A percentile compares a stretch with the other conserved stretches of the same genome.
phyloP scores from a whole-genome alignment of 2,888 invertebrate genomes.

The Cacoxenus indagator region DNA sequence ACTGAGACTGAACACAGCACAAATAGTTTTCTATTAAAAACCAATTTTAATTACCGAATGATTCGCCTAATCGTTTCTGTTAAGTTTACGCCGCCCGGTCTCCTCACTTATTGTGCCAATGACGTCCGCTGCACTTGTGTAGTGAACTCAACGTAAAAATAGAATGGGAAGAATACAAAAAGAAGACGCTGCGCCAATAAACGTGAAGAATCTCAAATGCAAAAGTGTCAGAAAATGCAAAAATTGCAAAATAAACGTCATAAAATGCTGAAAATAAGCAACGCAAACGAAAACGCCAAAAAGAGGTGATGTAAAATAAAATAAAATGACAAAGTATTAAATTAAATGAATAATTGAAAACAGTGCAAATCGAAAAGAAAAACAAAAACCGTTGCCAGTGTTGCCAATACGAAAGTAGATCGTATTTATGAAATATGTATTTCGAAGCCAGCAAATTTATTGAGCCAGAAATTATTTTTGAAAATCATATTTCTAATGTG shows the following conservation, averaged over 20 bases:
- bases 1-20: background rate
- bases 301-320: conserved; percentile 11
- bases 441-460: too few relatives aligned
- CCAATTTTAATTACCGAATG: background rate
- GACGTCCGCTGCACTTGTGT: conserved; percentile 6
- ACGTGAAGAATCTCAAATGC: background rate
- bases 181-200: background rate
- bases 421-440: too few relatives aligned
- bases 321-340: too few relatives aligned
- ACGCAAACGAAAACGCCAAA: background rate
- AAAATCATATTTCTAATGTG: background rate
- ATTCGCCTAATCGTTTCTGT: background rate
- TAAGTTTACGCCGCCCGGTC: background rate
- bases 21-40: background rate
- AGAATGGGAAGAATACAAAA: background rate
- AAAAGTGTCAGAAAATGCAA: background rate
- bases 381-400: conserved; percentile 18
- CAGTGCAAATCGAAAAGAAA: conserved; percentile 44
- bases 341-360: conserved; percentile 36
- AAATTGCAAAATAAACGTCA: conserved; percentile 42
- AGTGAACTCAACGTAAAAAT: background rate
- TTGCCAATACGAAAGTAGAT: conserved; percentile 19
- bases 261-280: conserved; percentile 45
- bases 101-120: too few relatives aligned
- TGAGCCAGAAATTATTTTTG: conserved; percentile 12